Evolutionary conservation across 2,113 vertebrate species (phyloP).

Genomic region (Hirundichthys speculiger): DNA sequence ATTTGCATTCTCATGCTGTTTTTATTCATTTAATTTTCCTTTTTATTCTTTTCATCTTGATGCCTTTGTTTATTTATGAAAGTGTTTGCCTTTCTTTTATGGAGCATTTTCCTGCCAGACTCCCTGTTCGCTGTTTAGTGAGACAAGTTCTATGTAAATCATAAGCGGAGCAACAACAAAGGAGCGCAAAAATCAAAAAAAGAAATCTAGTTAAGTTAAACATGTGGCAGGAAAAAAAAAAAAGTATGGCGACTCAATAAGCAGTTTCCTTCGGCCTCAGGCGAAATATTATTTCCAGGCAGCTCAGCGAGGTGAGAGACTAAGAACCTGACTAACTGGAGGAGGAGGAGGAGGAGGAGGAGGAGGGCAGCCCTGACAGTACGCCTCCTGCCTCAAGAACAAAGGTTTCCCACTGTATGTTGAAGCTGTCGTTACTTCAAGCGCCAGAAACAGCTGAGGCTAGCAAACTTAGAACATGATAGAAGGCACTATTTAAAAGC

Average conservation of each 20-base stretch:
- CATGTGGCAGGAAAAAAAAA: slow-evolving; percentile 5
- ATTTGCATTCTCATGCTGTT: too few species aligned
- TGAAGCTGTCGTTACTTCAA: slow-evolving; percentile 34
- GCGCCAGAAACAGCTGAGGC: slow-evolving; percentile 31
- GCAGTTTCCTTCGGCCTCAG: slow-evolving; percentile 3
- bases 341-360: slow-evolving; percentile 45
- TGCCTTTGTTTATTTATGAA: too few species aligned
- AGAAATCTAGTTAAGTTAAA: slow-evolving; percentile 23
- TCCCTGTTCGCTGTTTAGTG: too few species aligned
- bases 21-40: too few species aligned
- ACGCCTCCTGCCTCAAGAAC: slow-evolving; percentile 45
- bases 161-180: too few species aligned
- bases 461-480: slow-evolving; percentile 13
- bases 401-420: slow-evolving; percentile 18
- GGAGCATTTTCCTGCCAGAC: too few species aligned
- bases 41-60: too few species aligned
- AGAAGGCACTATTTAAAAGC: slow-evolving; percentile 32
- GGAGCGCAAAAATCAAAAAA: slow-evolving; percentile 4
- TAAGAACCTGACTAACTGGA: slow-evolving; percentile 29
- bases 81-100: too few species aligned
- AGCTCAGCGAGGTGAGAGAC: slow-evolving; percentile 27
- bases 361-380: slow-evolving; percentile 39
- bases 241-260: background rate
- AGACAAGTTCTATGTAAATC: too few species aligned
- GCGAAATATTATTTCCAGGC: slow-evolving; percentile 21